Conservation (phyloP, 2,797 vertebrate genomes). For the Cossypha caffra region DNA sequence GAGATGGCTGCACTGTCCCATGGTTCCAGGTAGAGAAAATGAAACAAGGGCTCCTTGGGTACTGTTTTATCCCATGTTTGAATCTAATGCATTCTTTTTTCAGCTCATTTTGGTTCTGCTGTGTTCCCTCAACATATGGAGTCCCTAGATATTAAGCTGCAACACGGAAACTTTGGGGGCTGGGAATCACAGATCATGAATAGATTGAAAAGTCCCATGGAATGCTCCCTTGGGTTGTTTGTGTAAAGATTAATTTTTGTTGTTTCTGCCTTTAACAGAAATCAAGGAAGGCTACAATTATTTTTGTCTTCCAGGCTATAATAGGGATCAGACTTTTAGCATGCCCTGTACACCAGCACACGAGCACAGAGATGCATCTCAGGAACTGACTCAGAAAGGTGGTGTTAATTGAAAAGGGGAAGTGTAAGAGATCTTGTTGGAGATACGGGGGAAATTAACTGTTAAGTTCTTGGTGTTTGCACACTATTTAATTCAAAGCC, state of each 20-base stretch:
- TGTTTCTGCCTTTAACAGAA: conserved; percentile 72
- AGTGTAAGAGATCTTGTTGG: conserved; percentile 49
- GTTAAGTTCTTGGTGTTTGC: conserved; percentile 58
- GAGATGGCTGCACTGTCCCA: conserved; percentile 78
- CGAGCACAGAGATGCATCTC: conserved; percentile 23
- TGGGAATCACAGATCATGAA: conserved; percentile 80
- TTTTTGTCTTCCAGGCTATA: conserved; percentile 57
- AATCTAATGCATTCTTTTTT: conserved; percentile 74
- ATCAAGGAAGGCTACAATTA: conserved; percentile 70
- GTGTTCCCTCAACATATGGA: conserved; percentile 83
- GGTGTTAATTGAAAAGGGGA: conserved; percentile 63
- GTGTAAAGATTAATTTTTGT: conserved; percentile 75
- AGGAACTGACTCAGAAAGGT: conserved; percentile 41
- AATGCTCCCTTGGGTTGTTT: conserved; percentile 74
- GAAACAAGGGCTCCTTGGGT: conserved; percentile 74
- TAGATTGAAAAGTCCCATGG: conserved; percentile 82
- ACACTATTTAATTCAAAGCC: conserved; percentile 12
- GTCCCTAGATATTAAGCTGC: conserved; percentile 76
- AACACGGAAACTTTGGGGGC: conserved; percentile 78
- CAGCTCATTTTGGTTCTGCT: conserved; percentile 78
- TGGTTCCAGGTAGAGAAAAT: conserved; percentile 81
- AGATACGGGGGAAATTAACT: conserved; percentile 48
- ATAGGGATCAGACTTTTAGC: conserved; percentile 56
- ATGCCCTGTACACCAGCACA: background rate
- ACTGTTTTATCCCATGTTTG: conserved; percentile 72